These are phyloP conservation scores for Lophius americanus DNA, from an alignment of 2,797 vertebrate genomes.

Conservation along the genomic window DNA sequence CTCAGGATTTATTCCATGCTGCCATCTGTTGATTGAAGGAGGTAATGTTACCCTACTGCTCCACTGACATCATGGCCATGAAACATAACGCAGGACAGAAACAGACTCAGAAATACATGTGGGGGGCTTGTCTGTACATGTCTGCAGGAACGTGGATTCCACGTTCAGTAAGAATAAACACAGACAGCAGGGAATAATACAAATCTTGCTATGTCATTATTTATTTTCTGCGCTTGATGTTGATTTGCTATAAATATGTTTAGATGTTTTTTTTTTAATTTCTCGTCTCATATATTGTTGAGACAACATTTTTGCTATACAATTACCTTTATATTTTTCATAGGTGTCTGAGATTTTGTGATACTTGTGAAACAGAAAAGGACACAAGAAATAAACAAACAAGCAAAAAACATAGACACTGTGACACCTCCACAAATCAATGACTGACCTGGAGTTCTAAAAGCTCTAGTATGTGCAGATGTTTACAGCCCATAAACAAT, in stretches of 20 bases:
- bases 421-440: too few species aligned
- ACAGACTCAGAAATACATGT: slow-evolving; percentile 7
- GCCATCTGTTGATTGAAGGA: slow-evolving; percentile 71
- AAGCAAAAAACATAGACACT: too few species aligned
- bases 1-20: slow-evolving; percentile 57
- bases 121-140: slow-evolving; percentile 15
- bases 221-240: not conserved
- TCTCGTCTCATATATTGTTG: not conserved
- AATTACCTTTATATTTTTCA: too few species aligned
- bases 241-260: slow-evolving; percentile 1
- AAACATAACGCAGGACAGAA: slow-evolving; percentile 42
- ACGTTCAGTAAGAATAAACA: slow-evolving; percentile 14
- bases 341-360: too few species aligned
- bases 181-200: slow-evolving; percentile 1
- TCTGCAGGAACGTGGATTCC: not conserved
- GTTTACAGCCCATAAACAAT: too few species aligned
- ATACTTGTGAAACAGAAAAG: too few species aligned
- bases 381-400: too few species aligned
- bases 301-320: too few species aligned
- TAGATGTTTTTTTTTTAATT: not conserved
- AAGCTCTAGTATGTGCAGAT: too few species aligned
- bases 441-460: too few species aligned
- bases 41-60: slow-evolving; percentile 49
- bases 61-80: slow-evolving; percentile 4
- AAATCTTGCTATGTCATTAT: not conserved